phyloP scores from a whole-genome alignment of 2,888 invertebrate genomes.

The Callinectes sapidus region DNA sequence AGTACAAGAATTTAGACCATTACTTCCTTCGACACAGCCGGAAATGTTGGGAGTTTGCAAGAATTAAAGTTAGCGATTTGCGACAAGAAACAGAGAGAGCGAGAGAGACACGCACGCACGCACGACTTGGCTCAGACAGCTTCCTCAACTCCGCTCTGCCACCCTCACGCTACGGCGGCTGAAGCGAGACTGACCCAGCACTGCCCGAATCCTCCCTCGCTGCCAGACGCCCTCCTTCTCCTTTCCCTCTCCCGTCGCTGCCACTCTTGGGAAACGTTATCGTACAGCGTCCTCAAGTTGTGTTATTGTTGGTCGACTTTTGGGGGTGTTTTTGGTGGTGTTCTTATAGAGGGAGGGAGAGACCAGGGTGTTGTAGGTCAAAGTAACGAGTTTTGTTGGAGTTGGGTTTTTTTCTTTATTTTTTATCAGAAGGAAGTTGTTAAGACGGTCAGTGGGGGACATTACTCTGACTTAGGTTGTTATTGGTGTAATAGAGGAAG shows the following conservation, averaged over 20 bases:
- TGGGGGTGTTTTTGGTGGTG: neutral
- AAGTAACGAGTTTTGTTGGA: neutral
- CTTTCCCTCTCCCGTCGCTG: neutral
- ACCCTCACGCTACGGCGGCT: neutral
- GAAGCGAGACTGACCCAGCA: neutral
- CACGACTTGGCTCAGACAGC: neutral
- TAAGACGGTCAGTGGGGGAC: neutral
- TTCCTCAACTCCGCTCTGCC: neutral
- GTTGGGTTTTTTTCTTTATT: neutral
- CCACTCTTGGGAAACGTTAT: neutral
- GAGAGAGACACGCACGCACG: neutral
- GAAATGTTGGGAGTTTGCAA: neutral
- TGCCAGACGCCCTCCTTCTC: neutral
- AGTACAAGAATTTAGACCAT: neutral
- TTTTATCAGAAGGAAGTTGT: neutral
- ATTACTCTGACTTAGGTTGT: slow-evolving; percentile 17
- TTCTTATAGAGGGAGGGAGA: neutral
- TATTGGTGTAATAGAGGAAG: neutral
- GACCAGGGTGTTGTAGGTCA: neutral
- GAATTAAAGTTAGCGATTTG: neutral
- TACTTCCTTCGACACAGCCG: neutral
- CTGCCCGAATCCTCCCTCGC: neutral
- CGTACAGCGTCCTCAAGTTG: neutral
- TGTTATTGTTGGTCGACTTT: neutral
- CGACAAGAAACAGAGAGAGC: neutral